These are phyloP conservation scores for Nephrotoma guestfalica DNA, from an alignment of 2,888 invertebrate species.

Conservation along the genomic window DNA sequence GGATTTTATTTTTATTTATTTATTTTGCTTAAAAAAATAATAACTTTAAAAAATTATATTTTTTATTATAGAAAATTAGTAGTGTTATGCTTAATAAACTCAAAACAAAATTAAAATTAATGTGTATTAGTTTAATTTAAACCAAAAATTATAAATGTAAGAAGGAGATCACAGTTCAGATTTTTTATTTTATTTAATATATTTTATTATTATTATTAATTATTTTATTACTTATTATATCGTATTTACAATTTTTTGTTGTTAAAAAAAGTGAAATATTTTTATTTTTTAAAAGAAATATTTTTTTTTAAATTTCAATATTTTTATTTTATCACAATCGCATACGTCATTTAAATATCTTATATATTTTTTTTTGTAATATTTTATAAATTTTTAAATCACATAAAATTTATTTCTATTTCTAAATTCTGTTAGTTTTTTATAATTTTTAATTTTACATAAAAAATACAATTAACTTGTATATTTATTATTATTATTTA, in stretches of 20 bases:
- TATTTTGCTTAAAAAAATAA: not conserved
- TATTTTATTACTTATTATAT: not conserved
- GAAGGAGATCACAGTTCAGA: not conserved
- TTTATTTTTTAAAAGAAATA: not conserved
- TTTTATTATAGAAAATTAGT: not conserved
- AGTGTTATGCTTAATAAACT: not conserved
- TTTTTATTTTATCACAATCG: not conserved
- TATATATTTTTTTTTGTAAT: not conserved
- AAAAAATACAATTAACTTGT: not conserved
- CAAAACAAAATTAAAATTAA: not conserved
- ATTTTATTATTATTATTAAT: not conserved
- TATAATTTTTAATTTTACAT: not conserved
- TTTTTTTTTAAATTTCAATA: not conserved
- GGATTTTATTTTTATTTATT: not conserved
- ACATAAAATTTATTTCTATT: not conserved
- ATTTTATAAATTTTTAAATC: not conserved
- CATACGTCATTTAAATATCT: not conserved
- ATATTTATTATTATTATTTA: not conserved
- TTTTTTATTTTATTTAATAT: not conserved
- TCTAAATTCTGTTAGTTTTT: not conserved
- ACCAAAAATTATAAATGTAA: not conserved
- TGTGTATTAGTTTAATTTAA: not conserved
- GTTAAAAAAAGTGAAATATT: not conserved
- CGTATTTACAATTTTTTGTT: not conserved
- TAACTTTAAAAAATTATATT: not conserved